Base-by-base conservation (phyloP, 2,888 invertebrate species). In the Vandiemenella viatica region DNA sequence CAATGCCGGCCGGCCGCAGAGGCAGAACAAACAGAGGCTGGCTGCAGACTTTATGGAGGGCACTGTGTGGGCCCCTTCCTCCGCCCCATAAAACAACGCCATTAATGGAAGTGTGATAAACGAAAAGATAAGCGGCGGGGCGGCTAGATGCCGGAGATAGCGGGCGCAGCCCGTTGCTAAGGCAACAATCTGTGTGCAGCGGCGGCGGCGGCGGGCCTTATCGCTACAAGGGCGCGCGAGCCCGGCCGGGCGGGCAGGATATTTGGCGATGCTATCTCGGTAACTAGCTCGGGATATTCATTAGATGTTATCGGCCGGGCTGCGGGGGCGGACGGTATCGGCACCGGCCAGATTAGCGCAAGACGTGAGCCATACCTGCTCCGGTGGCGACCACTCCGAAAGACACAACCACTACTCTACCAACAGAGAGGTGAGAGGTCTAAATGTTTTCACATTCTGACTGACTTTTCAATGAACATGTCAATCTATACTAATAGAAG, bases 141-240 rank as follows among this genome's bases (percentile, higher is more conserved):
- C n/a, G n/a, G n/a, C n/a, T 50, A 49, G 49, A 49, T 49, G 48
- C 43, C 21, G 50, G 38, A 22, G 52, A 50, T 52, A 47, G 42
- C 19, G 41, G 19, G 23, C 21, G 32, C 20, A 38, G 37, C 37
- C 26, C 21, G 50, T 52, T 52, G 49, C 52, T 50, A 52, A 50
- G 51, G 52, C 52, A 49, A 52, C 52, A 48, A 48, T 45, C 50
- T 42, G 48, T 44, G 42, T 15, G 13, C 42, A 17, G 42, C 50
- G 22, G 37, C 49, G 17, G 5, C n/a, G 43, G 37, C 7, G 16
- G 43, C 46, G 26, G 17, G 26, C 44, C 50, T 40, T 26, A 10
- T 10, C 42, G 43, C 59, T 58, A 58, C 60, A 61, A 61, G 60
- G 61, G 61, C 57, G 55, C 56, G 55, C 57, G 55, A 51, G 53